These are phyloP conservation scores for Poecilobothrus nobilitatus DNA, from an alignment of 2,888 invertebrate genomes.

Conservation along the genomic window DNA sequence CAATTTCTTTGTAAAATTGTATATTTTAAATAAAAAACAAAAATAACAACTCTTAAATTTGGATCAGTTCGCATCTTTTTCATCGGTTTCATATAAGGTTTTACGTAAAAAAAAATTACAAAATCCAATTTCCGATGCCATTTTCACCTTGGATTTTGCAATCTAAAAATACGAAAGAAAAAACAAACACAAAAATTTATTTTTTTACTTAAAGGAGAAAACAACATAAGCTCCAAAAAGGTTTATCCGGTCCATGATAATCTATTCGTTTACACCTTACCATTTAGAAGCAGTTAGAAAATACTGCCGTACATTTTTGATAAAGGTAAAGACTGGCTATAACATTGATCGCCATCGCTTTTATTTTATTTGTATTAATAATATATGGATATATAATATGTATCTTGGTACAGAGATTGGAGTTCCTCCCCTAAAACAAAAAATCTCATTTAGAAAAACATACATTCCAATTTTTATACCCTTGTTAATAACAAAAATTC, in stretches of 20 bases:
- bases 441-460: constrained; percentile 1
- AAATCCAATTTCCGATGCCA: constrained; percentile 6
- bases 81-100: not conserved
- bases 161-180: not conserved
- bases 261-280: constrained; percentile 6
- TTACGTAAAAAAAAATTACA: not conserved
- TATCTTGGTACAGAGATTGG: not conserved
- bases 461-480: constrained; percentile 4
- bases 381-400: not conserved
- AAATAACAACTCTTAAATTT: not conserved
- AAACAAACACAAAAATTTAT: not conserved
- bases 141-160: not conserved
- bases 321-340: not conserved
- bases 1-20: too few relatives aligned
- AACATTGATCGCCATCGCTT: constrained; percentile 4
- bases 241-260: not conserved
- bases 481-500: constrained; percentile 6
- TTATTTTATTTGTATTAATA: not conserved
- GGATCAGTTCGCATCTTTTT: not conserved
- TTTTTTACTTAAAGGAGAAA: not conserved
- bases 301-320: not conserved
- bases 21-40: not conserved
- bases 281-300: constrained; percentile 1
- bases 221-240: not conserved
- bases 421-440: not conserved